A percentile compares a stretch with the other conserved stretches of the same genome.
Evolutionary conservation across 1,140 invertebrate genomes (phyloP).

Genomic region (Heliconius eleuchia): DNA sequence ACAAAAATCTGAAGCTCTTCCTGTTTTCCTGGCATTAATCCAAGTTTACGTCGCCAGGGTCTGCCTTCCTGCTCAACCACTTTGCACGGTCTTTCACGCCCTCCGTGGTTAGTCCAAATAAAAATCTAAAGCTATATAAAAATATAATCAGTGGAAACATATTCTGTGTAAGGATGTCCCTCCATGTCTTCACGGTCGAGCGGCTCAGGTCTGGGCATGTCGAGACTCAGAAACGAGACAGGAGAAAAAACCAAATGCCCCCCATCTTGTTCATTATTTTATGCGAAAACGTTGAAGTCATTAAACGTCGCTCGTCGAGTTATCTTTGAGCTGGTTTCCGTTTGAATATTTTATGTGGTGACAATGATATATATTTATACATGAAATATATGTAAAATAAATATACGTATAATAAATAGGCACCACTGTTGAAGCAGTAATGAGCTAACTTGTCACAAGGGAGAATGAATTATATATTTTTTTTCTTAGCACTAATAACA

Average conservation of each 20-base stretch:
- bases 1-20: no score
- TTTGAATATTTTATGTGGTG: conserved; percentile 41
- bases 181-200: conserved; percentile 67
- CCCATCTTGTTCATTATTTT: conserved; percentile 54
- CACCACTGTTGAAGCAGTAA: no score
- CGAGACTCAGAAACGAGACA: conserved; percentile 41
- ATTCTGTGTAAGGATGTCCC: conserved; percentile 69
- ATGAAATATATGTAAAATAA: background rate
- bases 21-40: no score
- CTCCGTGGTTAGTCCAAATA: no score
- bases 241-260: conserved; percentile 59
- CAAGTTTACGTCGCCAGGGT: no score
- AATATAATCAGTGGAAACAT: conserved; percentile 44
- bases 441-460: no score
- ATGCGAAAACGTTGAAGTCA: conserved; percentile 57
- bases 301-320: conserved; percentile 59
- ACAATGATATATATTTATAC: background rate
- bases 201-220: conserved; percentile 48
- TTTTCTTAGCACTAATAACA: no score
- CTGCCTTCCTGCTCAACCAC: no score
- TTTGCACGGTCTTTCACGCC: no score
- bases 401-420: background rate
- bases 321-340: conserved; percentile 66
- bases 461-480: no score
- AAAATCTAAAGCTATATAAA: background rate